phyloP scores from a whole-genome alignment of 2,113 vertebrate genomes.

The Ptilonorhynchus violaceus region DNA sequence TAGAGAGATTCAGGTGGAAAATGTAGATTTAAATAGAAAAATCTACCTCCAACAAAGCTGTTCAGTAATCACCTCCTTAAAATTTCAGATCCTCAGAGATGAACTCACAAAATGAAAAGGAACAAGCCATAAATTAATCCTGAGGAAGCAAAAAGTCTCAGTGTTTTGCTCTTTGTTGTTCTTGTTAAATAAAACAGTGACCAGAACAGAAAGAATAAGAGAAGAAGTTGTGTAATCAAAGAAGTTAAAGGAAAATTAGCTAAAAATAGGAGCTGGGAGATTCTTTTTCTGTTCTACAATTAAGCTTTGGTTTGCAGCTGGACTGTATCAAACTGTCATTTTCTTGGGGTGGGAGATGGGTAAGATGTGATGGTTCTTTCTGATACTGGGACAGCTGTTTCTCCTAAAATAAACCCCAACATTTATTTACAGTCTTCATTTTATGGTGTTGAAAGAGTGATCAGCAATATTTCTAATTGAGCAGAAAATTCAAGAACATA shows the following conservation, averaged over 20 bases:
- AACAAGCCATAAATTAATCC: not conserved
- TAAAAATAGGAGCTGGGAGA: not conserved
- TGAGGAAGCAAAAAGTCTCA: not conserved
- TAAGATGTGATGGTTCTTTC: not conserved
- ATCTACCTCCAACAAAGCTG: not conserved
- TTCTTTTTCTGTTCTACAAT: not conserved
- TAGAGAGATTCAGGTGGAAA: not conserved
- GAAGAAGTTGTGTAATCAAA: not conserved
- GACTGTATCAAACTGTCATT: not conserved
- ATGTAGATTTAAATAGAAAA: not conserved
- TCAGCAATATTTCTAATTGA: not conserved
- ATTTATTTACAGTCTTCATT: not conserved
- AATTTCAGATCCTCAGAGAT: not conserved
- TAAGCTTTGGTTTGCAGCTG: not conserved
- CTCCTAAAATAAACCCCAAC: not conserved
- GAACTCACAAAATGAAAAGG: not conserved
- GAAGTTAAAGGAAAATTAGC: not conserved
- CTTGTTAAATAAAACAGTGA: not conserved
- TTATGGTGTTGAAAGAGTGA: rapidly evolving
- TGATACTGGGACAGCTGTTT: not conserved
- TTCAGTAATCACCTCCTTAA: not conserved
- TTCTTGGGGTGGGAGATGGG: not conserved
- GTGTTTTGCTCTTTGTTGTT: not conserved
- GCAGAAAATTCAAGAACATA: not conserved
- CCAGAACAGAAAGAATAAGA: not conserved